These are phyloP conservation scores for Cheilosia pagana DNA, from an alignment of 2,888 invertebrate species.

Conservation along the genomic window DNA sequence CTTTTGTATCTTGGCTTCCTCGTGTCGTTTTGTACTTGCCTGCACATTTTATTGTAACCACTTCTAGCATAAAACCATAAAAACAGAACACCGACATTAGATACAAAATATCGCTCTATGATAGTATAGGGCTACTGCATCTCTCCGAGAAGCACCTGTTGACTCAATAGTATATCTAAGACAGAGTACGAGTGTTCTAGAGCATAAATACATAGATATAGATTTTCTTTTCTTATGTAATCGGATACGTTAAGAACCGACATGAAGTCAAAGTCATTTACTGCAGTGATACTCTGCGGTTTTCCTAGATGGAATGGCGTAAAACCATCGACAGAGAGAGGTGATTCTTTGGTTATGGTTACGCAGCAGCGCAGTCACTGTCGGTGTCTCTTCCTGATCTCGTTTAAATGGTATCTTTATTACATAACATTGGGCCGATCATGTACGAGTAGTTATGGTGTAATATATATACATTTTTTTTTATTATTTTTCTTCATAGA, in stretches of 20 bases:
- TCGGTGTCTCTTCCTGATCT: conserved; percentile 70
- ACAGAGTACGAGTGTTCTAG: conserved; percentile 39
- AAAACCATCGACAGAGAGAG: background rate
- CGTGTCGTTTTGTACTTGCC: conserved; percentile 31
- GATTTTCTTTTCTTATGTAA: conserved; percentile 52
- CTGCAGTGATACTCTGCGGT: conserved; percentile 46
- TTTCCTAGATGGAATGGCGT: conserved; percentile 3
- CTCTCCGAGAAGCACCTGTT: conserved; percentile 41
- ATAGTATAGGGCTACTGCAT: background rate
- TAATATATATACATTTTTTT: conserved; percentile 13
- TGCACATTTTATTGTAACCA: conserved; percentile 33
- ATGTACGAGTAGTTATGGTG: conserved; percentile 42
- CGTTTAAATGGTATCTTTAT: conserved; percentile 65
- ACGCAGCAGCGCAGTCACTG: conserved; percentile 40
- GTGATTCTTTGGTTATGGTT: conserved; percentile 59
- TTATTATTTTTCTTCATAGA: background rate
- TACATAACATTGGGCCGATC: conserved; percentile 58
- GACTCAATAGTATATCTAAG: conserved; percentile 9
- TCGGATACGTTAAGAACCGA: conserved; percentile 61
- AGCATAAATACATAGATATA: conserved; percentile 53
- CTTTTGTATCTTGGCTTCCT: conserved; percentile 67
- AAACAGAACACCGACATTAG: conserved; percentile 55
- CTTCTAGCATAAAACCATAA: conserved; percentile 61
- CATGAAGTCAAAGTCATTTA: conserved; percentile 4
- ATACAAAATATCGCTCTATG: conserved; percentile 55